Evolutionary conservation across 1,140 invertebrate genomes (phyloP), one percentile per base, ranked within the genome.

Genomic region (Cepaea nemoralis): DNA sequence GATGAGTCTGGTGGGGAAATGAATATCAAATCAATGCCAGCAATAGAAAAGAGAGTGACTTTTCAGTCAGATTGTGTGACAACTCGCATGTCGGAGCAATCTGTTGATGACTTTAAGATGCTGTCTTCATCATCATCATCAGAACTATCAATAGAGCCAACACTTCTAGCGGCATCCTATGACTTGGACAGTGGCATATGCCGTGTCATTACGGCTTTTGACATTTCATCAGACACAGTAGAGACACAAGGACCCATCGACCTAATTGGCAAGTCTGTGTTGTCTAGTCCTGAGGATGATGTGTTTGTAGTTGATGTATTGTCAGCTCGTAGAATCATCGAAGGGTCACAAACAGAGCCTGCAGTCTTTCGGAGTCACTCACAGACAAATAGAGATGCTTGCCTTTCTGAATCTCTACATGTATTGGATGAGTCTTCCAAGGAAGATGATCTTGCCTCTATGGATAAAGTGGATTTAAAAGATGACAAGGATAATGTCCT

Each of bases 271-370:
- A 91, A 91, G 77, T 85, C 89, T 67, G 89, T 91, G 66, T 83
- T 91, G 10, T 91, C 90, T 22, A 91, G 90, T 73, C 90, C 88
- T 66, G 86, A 92, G 78, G 90, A 92, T 86, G 93, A 93, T 85
- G 92, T 93, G 10, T 93, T 93, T 91, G 93, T 93, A 85, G 89
- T 88, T 80, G 92, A 93, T 81, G 89, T 92, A 40, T 88, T 91
- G 45, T 39, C 63, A 42, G 59, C 76, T 59, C 42, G 69, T 19
- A 83, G 71, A 55, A 48, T 37, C 37, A 24, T 8, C 5, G 35
- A 39, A 3, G 12, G n/a, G 5, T 40, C 69, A 1, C 35, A 37
- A 39, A 37, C n/a, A n/a, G 24, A 3, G 45, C 24, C 73, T 1
- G 12, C 3, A 31, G 22, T 5, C 16, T 27, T 6, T 8, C 59